phyloP scores from a whole-genome alignment of 2,888 invertebrate species.

The Polydrusus pterygomalis region DNA sequence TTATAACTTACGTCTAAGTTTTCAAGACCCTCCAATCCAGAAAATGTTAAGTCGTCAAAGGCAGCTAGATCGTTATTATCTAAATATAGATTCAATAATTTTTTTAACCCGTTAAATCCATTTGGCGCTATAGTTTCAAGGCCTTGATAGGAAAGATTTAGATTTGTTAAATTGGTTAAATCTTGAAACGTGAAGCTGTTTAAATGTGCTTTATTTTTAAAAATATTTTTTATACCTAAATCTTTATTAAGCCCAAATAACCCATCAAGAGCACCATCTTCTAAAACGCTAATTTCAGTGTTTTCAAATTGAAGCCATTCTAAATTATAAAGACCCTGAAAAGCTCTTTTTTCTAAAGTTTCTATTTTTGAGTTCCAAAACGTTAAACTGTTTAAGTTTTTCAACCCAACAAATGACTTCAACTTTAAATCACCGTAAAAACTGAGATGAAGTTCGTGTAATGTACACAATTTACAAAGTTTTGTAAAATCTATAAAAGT shows the following conservation, averaged over 20 bases:
- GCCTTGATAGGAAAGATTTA: neutral
- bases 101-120: constrained; percentile 35
- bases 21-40: constrained; percentile 2
- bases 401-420: neutral
- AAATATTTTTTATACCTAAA: neutral
- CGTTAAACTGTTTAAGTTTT: neutral
- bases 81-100: constrained; percentile 6
- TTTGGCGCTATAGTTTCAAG: neutral
- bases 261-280: neutral
- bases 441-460: neutral
- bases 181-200: neutral
- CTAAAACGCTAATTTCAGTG: neutral
- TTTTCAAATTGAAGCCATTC: neutral
- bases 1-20: constrained; percentile 33
- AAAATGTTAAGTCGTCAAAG: constrained; percentile 8
- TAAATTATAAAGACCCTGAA: neutral
- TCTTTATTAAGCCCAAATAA: neutral
- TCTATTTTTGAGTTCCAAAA: constrained; percentile 2
- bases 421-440: neutral
- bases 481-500: neutral
- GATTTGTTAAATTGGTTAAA: neutral
- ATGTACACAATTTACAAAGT: too few species aligned
- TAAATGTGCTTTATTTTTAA: neutral
- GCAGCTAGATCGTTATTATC: neutral
- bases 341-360: neutral